A percentile compares a stretch with the other conserved stretches of the same genome.
Evolutionary conservation across 2,113 vertebrate genomes (phyloP).

Genomic region (Dasypus novemcinctus): DNA sequence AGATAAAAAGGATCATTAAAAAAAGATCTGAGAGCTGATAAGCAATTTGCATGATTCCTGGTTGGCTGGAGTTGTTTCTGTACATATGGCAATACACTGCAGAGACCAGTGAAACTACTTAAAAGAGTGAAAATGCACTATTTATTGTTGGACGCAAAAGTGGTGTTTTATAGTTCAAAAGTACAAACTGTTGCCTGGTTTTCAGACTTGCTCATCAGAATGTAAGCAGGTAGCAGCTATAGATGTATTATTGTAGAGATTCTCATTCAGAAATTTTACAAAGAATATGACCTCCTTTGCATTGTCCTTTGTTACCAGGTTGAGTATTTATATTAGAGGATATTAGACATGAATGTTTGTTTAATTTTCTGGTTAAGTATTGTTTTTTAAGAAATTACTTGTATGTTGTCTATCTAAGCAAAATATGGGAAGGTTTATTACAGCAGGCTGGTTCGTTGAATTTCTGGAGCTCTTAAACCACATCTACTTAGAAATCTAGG

Average conservation of each 20-base stretch:
- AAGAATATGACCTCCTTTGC: not conserved
- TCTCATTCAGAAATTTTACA: not conserved
- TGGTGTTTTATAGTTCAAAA: not conserved
- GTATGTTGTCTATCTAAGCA: not conserved
- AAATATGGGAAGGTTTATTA: not conserved
- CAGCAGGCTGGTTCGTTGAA: not conserved
- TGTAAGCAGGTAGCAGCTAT: not conserved
- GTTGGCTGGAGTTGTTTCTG: not conserved
- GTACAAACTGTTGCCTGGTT: not conserved
- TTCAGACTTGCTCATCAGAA: not conserved
- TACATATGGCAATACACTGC: not conserved
- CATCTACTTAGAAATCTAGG: not conserved
- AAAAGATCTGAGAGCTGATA: not conserved
- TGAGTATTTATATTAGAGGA: not conserved
- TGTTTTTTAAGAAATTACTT: not conserved
- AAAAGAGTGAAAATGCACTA: not conserved
- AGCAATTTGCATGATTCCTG: not conserved
- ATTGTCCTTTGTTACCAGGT: not conserved
- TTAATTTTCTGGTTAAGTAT: not conserved
- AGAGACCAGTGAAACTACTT: not conserved
- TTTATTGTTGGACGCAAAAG: not conserved
- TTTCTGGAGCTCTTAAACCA: not conserved
- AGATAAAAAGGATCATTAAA: not conserved
- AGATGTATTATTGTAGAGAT: not conserved
- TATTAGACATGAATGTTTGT: not conserved